A percentile compares a stretch with the other conserved stretches of the same genome.
Evolutionary conservation across 53 echinoderm and acorn worm species (phyloP).

Genomic region (Echinometra lucunter): DNA sequence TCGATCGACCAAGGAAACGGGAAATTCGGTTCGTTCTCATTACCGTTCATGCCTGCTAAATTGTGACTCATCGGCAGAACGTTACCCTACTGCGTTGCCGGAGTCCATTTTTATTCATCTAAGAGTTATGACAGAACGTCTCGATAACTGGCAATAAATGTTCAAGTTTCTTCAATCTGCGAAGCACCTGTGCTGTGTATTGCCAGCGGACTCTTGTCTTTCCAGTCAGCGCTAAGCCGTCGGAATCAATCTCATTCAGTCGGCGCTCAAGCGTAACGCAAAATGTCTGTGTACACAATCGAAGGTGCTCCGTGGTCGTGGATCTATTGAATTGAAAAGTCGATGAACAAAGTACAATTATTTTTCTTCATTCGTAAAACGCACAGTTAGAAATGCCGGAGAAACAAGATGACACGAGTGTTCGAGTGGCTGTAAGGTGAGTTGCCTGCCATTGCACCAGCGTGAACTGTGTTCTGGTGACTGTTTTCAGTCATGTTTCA

Average conservation of each 20-base stretch:
- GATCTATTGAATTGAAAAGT: not conserved
- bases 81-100: not conserved
- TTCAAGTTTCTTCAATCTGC: not conserved
- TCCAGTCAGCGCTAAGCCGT: not conserved
- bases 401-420: constrained; percentile 78
- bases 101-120: not conserved
- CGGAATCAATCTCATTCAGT: not conserved
- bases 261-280: not conserved
- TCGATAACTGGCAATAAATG: not conserved
- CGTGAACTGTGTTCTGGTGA: not conserved
- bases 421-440: constrained; percentile 77
- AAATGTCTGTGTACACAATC: constrained; percentile 13
- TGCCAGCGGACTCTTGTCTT: not conserved
- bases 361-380: not conserved
- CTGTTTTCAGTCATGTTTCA: not conserved
- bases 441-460: not conserved
- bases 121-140: not conserved
- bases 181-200: not conserved
- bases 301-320: not conserved
- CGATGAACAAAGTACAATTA: not conserved
- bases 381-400: constrained; percentile 40
- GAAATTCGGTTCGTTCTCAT: constrained; percentile 41
- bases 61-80: constrained; percentile 26
- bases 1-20: constrained; percentile 38
- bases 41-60: not conserved